Conservation (phyloP, 2,797 vertebrate genomes). For the Poeciliopsis presidionis region DNA sequence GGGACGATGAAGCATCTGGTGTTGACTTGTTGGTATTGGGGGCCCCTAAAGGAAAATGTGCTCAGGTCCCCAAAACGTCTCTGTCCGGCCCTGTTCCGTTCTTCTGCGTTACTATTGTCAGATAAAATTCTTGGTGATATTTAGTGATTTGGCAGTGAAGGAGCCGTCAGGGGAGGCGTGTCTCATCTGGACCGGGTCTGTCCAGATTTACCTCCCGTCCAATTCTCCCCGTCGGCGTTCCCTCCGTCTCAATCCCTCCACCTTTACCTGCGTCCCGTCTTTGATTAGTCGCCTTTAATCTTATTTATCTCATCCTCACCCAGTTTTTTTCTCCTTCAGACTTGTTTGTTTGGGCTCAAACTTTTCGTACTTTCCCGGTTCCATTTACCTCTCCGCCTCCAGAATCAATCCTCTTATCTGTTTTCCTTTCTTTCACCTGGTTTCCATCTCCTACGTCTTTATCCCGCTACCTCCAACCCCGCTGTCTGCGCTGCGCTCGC, state of each 20-base stretch:
- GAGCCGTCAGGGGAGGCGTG: constrained; percentile 42
- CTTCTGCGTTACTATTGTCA: too few species aligned
- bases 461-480: constrained; percentile 29
- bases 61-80: too few species aligned
- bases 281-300: constrained; percentile 48
- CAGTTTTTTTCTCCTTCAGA: neutral
- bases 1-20: too few species aligned
- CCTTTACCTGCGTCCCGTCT: constrained; percentile 52
- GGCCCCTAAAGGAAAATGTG: too few species aligned
- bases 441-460: constrained; percentile 33
- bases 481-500: constrained; percentile 46
- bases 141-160: neutral
- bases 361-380: constrained; percentile 44
- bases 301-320: constrained; percentile 40
- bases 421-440: constrained; percentile 27
- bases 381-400: constrained; percentile 42
- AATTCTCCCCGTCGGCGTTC: constrained; percentile 28
- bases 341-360: constrained; percentile 14
- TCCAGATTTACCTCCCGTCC: constrained; percentile 15
- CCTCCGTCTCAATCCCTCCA: constrained; percentile 48
- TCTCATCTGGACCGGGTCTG: constrained; percentile 42
- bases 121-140: too few species aligned
- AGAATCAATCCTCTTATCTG: constrained; percentile 22
- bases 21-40: too few species aligned
- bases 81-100: too few species aligned